Base-by-base conservation (phyloP, 35 echinoderm and acorn worm species). In the Hemicentrotus pulcherrimus region DNA sequence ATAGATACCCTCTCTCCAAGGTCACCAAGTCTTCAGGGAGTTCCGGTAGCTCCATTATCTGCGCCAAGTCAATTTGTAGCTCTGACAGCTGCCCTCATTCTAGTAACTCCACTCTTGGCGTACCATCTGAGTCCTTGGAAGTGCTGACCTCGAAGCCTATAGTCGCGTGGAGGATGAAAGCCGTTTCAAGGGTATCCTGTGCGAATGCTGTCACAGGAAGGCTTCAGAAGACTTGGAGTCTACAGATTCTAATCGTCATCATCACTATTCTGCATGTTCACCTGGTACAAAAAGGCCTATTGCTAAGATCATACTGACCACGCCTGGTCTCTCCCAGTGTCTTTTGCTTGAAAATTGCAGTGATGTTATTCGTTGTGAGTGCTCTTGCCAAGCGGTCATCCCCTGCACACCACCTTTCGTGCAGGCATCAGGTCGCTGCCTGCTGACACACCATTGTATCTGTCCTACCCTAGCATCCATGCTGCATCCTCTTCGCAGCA, bases 261-360 rank as follows among this genome's bases (percentile, higher is more conserved):
- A 93, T 11, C 91, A 19, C 18, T 46, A 58, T 41, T 41, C 35
- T 41, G 35, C 35, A 0, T 41, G 35, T 41, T 3, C 35, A 41
- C 32, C 91, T 4, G 15, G 91, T 47, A 58, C 10, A 11, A 89
- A 89, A 5, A 89, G 13, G 32, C 46, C 91, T 52, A 28, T 93
- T 31, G 47, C 91, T 12, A 93, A 58, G 30, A 14, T 93, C 91
- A 47, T 93, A 32, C 91, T 48, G 48, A 93, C 91, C 48, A 46
- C 91, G 10, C 46, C 91, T n/a, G 47, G 91, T 58, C 46, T 93
- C n/a, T 93, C 91, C 3, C 47, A 93, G 91, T 93, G 91, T 58
- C 91, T 93, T 19, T 47, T 93, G 46, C 15, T 58, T 47, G 91
- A 93, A 9, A 46, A 93, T 58, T 47, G 11, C 45, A 58, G 4